Base-by-base conservation (phyloP, 1,140 invertebrate genomes). In the Drosophila kepulauana region DNA sequence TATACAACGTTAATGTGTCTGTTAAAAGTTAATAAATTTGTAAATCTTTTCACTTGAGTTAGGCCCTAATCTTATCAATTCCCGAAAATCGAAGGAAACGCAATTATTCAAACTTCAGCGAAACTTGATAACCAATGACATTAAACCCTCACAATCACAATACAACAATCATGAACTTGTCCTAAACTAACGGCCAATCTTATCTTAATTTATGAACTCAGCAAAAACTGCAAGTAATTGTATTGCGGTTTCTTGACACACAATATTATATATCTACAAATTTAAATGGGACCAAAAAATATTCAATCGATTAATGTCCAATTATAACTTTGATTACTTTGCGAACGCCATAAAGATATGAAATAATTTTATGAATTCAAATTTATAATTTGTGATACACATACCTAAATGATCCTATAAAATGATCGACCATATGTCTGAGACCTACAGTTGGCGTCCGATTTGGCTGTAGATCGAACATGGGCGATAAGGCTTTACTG, bases 401-500 rank as follows among this genome's bases (percentile, higher is more conserved):
- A 41, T 10, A 33, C 13, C 1, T 7, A 11, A 46, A 38, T 15
- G 11, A 5, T 51, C 6, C 48, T 63, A 63, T 63, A 63, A 62
- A 63, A 13, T 63, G 33, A 5, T 4, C 6, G 30, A n/a, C 8
- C 15, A 1, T 38, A 28, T 30, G 35, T 11, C 20, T 5, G 20
- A 54, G n/a, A 3, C 13, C 20, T 6, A 10, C 13, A 64, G 62
- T 64, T 43, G 20, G n/a, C 3, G 30, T 41, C 20, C 45, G 7
- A 3, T n/a, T 49, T 5, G 13, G 0, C 5, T 3, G 54, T 15
- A 43, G 41, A 43, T n/a, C 41, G 41, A 43, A 43, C 20, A 64
- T 64, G 62, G 38, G n/a, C 20, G 49, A 64, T 41, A 64, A 43
- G 49, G 35, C 52, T 64, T 52, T 41, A 28, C 48, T 54, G 62